These are phyloP conservation scores for Bombus fervidus DNA, from an alignment of 1,140 invertebrate species.

Conservation along the genomic window DNA sequence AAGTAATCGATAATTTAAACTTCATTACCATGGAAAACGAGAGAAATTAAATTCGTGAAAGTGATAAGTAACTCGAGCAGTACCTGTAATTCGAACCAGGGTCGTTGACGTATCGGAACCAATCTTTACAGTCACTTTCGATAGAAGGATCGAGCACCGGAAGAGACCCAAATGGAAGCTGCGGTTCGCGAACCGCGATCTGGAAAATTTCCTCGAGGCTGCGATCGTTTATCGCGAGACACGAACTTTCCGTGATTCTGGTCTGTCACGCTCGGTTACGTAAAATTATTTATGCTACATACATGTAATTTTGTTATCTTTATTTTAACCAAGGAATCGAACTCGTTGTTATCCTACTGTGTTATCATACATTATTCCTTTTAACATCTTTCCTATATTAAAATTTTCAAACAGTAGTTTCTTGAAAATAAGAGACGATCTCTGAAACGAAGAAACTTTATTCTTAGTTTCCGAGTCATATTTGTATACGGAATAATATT, in stretches of 20 bases:
- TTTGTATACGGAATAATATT: too few relatives aligned
- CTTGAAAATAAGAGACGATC: too few relatives aligned
- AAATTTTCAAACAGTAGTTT: too few relatives aligned
- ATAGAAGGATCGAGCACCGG: conserved; percentile 33
- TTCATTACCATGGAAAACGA: conserved; percentile 33
- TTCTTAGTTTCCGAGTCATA: too few relatives aligned
- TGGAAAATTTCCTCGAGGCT: not conserved
- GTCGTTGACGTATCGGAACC: conserved; percentile 46
- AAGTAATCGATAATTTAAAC: not conserved
- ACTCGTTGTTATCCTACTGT: too few relatives aligned
- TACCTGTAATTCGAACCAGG: conserved; percentile 44
- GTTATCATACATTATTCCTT: too few relatives aligned
- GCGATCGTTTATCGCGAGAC: not conserved
- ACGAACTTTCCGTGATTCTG: not conserved
- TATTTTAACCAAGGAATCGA: too few relatives aligned
- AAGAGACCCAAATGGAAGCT: conserved; percentile 18
- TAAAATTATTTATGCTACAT: not conserved
- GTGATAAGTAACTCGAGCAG: conserved; percentile 53
- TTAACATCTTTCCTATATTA: too few relatives aligned
- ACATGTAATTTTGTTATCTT: too few relatives aligned
- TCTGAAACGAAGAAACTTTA: too few relatives aligned
- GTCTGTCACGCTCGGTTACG: too few relatives aligned
- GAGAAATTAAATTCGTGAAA: conserved; percentile 66
- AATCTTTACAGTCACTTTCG: conserved; percentile 52
- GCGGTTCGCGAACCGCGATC: conserved; percentile 1